Percentiles rank a stretch among this genome's conserved stretches.
Conservation (phyloP, 2,113 vertebrate species). For the Polyodon spathula region DNA sequence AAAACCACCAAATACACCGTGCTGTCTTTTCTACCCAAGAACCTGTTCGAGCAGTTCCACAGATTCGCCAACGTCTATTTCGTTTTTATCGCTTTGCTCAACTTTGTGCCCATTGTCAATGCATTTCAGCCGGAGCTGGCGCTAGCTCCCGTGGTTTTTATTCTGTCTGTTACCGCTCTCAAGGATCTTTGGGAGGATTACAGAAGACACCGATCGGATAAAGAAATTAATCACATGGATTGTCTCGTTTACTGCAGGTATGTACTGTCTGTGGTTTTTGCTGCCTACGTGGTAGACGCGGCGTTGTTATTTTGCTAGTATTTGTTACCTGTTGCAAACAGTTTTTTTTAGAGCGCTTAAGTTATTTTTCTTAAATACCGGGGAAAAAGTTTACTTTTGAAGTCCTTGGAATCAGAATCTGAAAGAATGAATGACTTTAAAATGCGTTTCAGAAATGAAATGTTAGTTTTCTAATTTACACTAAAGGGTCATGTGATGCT, state of each 20-base stretch:
- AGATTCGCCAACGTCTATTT: conserved; percentile 95
- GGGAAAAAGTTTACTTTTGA: too few relatives aligned
- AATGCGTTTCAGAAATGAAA: too few relatives aligned
- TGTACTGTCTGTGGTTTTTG: conserved; percentile 2
- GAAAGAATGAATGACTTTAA: too few relatives aligned
- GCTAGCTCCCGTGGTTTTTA: conserved; percentile 86
- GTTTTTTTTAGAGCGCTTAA: too few relatives aligned
- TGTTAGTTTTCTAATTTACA: too few relatives aligned
- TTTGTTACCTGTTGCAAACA: neutral
- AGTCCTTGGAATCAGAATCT: too few relatives aligned
- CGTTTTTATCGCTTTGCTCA: conserved; percentile 87
- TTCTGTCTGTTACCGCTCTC: conserved; percentile 85
- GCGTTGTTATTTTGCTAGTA: neutral
- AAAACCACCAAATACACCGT: conserved; percentile 93
- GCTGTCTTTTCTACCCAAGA: conserved; percentile 91
- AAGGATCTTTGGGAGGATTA: conserved; percentile 97
- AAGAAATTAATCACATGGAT: conserved; percentile 91
- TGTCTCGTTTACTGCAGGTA: conserved; percentile 92
- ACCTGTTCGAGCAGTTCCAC: conserved; percentile 94
- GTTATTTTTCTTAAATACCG: too few relatives aligned
- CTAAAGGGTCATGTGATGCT: too few relatives aligned
- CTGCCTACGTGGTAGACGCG: neutral
- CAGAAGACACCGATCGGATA: conserved; percentile 81
- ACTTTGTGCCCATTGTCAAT: conserved; percentile 84
- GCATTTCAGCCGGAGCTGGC: conserved; percentile 91